Base-by-base conservation (phyloP, 2,888 invertebrate genomes). In the Noctua janthina region DNA sequence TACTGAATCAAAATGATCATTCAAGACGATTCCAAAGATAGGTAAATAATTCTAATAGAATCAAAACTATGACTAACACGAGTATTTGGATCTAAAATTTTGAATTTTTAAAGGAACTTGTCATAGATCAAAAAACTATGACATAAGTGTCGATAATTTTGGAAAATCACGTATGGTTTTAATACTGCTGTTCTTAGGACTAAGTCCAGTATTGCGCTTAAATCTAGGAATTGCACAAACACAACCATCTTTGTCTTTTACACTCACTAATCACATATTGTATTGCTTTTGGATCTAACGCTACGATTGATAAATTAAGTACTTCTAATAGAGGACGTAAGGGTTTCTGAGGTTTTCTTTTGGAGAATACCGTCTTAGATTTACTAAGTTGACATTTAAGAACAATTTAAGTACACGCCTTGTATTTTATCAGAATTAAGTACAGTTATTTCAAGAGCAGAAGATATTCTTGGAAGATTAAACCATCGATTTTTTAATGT, bases 201-300 rank as follows among this genome's bases (percentile, higher is more conserved):
- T 91, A 92, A 83, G 96, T 95, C 96, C 96, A 80, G 90, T 89
- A 88, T 89, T 91, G 91, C 89, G 90, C 90, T 96, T 95, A 92
- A 79, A 93, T 89, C 96, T 96, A 96, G 90, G 89, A 96, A 96
- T 97, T 96, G 96, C 96, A 96, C 96, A 84, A 96, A 96, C 96
- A 97, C 96, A 97, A 97, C 96, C 96, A 93, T 94, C 89, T 91
- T 94, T 95, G 95, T 96, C 95, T 96, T 96, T 96, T 96, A 85
- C 95, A 95, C 94, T 94, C 91, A 92, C 93, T 93, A 94, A 96
- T 96, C 96, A 96, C 96, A 96, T 94, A 92, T 91, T 91, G 91
- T 96, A 96, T 96, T 96, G 96, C 96, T 96, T 96, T 94, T 90
- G 87, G 85, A 84, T 87, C 87, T 91, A 88, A 89, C 78, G 83